Evolutionary conservation across 2,113 vertebrate species (phyloP), one percentile per base, ranked within the genome.

Genomic region (Gallinago paraguaiae): DNA sequence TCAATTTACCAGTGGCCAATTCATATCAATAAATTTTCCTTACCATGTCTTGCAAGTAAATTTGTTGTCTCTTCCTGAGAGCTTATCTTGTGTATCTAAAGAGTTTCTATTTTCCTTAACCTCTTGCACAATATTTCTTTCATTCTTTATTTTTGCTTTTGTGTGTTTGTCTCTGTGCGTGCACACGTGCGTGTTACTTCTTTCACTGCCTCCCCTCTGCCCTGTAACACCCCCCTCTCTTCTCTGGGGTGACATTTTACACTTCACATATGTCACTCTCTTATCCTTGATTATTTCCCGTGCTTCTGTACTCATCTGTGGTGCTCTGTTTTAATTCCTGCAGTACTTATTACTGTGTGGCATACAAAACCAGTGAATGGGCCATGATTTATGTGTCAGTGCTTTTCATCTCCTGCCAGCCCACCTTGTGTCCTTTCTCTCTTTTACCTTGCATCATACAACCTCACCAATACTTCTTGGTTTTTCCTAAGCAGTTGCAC

Each of bases 1-100:
- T 12, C 48, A 67, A 83, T 88, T 90, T 97, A 77, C n/a, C 25
- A 53, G 53, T 43, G 50, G 39, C 72, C 69, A 88, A 61, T 51
- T 86, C 48, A 74, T 82, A 82, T 93, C 88, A 92, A 95, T 96
- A 90, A 94, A 91, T 91, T 93, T 75, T 77, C 77, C 37, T 95
- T 84, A 70, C 65, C 51, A 13, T 35, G 71, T 76, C 8, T 30
- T 80, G 39, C 63, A 72, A 83, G 70, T 54, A 90, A 90, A 70
- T 84, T 96, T 92, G 53, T 25, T 82, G 9, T 57, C 48, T 86
- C 51, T 60, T 84, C 82, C 54, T 76, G 81, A 90, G 61, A 82
- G 17, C 30, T 70, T 82, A 94, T 72, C 13, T 54, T 82, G 41
- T 7, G 37, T 78, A 86, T 68, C 87, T 90, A 56, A 96, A 84